These are phyloP conservation scores for Lepidurus couesii DNA, from an alignment of 1,140 invertebrate species.

Conservation along the genomic window DNA sequence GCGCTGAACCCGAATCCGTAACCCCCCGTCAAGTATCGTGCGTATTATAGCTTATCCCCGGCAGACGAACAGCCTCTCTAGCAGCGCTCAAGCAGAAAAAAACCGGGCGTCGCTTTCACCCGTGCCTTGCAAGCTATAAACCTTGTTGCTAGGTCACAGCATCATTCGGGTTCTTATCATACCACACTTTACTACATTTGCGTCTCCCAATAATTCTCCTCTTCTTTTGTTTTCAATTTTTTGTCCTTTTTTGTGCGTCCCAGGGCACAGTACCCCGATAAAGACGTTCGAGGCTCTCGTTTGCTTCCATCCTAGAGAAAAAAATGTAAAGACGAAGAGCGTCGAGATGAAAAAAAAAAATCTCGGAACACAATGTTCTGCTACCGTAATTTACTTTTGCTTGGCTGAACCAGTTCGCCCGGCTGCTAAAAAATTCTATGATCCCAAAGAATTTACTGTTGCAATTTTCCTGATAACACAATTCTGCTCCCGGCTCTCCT, in stretches of 20 bases:
- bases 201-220: background rate
- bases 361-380: background rate
- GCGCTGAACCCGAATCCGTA: background rate
- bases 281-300: background rate
- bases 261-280: background rate
- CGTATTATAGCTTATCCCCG: background rate
- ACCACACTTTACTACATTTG: slow-evolving; percentile 3
- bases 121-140: background rate
- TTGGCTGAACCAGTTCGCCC: background rate
- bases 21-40: background rate
- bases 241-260: background rate
- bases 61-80: background rate
- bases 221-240: slow-evolving; percentile 14
- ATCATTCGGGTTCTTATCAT: slow-evolving; percentile 4
- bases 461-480: slow-evolving; percentile 16
- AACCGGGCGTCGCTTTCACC: background rate
- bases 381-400: background rate
- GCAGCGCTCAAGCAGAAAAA: background rate
- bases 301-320: background rate
- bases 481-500: background rate
- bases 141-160: background rate
- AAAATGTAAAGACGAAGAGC: background rate
- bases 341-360: background rate
- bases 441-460: background rate
- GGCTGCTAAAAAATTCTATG: background rate